Evolutionary conservation across 2,888 invertebrate species (phyloP), one percentile per base, ranked within the genome.

Genomic region (Caenorhabditis sulstoni): DNA sequence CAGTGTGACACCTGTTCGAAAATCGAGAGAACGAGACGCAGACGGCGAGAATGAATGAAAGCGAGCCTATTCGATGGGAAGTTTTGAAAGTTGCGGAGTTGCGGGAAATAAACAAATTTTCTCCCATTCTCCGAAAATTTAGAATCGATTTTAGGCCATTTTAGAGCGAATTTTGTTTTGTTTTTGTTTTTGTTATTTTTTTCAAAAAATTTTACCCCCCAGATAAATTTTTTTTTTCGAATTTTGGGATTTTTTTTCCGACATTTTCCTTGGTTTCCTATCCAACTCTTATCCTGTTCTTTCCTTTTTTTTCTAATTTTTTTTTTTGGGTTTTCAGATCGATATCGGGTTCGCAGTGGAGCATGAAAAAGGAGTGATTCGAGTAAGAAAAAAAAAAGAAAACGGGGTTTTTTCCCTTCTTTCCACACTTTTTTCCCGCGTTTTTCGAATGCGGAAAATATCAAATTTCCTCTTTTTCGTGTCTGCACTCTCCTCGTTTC

Each of bases 381-480:
- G 37, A 11, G 37, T 20, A 49, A 18, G 18, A 55, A 55, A 55
- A 52, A 44, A 55, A 55, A 20, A 44, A 35, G 14, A 41, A 12
- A 23, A n/a, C 14, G 29, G 23, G 35, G 4, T n/a, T n/a, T n/a
- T n/a, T n/a, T n/a, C n/a, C n/a, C n/a, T n/a, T n/a, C n/a, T n/a
- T n/a, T n/a, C n/a, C n/a, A n/a, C n/a, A n/a, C n/a, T n/a, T n/a
- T n/a, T n/a, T n/a, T n/a, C 7, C 7, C 29, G 29, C 47, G 9
- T 47, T 47, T 18, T n/a, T n/a, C 47, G 16, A 29, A 29, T 29
- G n/a, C 23, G 11, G 20, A 52, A 67, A 50, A 67, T 67, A 67
- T 67, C 67, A 58, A 67, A 67, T 67, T 67, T 67, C 67, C 67
- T 67, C 29, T 3, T 29, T 29, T 29, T 29, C 29, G 3, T 7